Evolutionary conservation across 1,140 invertebrate species (phyloP), one percentile per base, ranked within the genome.

Genomic region (Saccostrea cuccullata): DNA sequence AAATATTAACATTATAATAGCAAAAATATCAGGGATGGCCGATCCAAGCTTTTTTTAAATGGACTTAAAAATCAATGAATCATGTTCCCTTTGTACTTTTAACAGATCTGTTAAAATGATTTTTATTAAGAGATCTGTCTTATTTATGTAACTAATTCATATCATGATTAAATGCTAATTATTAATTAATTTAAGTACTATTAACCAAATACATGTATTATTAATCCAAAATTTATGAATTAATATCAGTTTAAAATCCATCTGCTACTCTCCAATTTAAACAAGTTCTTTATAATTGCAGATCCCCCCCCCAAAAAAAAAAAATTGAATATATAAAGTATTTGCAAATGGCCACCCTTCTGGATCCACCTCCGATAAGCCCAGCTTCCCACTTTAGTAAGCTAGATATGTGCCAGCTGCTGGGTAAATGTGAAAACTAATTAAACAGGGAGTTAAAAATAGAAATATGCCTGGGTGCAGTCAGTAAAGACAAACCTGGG

Each of bases 341-440:
- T 36, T 77, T 40, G 5, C 15, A 36, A 13, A 36, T 30, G 15
- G 13, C 23, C 23, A 77, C 11, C 6, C 60, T n/a, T 23, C 20
- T 77, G 70, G 70, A 77, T 77, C 70, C 70, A 77, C 70, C 70
- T 30, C 70, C 36, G 12, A 36, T 12, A 15, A 36, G 70, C 70
- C 11, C 70, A 4, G 30, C 30, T 77, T 3, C 70, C 58, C 58
- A 64, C 30, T 36, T 36, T 36, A 77, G 26, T 77, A 36, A n/a
- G 15, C 20, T 47, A 36, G 26, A 77, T 73, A 26, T 30, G 26
- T 36, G 30, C 13, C 26, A 15, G 23, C 23, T 17, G 6, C 15
- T 12, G 23, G 26, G 12, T 30, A 12, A 26, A 77, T 77, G 70
- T 64, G 58, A 17, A 64, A 64, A 17, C 58, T 64, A n/a, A 17